These are phyloP conservation scores for Pycnonotus jocosus DNA, from an alignment of 2,113 vertebrate species.

Conservation along the genomic window DNA sequence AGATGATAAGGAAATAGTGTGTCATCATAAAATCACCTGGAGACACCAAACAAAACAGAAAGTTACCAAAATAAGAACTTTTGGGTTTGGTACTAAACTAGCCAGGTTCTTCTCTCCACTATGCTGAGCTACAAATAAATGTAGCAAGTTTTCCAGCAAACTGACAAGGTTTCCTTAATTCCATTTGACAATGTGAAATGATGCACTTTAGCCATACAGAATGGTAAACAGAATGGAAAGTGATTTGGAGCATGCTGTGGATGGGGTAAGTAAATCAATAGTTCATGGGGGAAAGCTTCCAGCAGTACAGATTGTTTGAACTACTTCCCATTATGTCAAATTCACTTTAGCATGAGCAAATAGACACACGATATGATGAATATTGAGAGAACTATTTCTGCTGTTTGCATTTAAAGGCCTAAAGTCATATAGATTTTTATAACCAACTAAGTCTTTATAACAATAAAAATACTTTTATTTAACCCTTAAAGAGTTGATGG, in stretches of 20 bases:
- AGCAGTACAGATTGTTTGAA: conserved; percentile 69
- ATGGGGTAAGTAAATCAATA: conserved; percentile 69
- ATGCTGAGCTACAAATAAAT: conserved; percentile 25
- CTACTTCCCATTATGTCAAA: conserved; percentile 70
- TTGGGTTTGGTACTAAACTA: background rate
- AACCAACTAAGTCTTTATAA: conserved; percentile 60
- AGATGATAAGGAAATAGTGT: background rate
- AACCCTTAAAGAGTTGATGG: conserved; percentile 18
- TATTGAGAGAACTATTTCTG: conserved; percentile 48
- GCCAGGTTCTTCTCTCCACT: background rate
- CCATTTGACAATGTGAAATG: conserved; percentile 38
- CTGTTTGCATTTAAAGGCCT: conserved; percentile 47
- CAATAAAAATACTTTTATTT: conserved; percentile 44
- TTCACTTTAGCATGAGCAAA: conserved; percentile 69
- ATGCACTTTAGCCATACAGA: conserved; percentile 21
- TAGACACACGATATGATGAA: conserved; percentile 45
- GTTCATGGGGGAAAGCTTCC: conserved; percentile 61
- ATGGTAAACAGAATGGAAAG: conserved; percentile 56
- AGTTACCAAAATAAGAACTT: background rate
- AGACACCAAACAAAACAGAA: background rate
- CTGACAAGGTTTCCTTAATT: conserved; percentile 47
- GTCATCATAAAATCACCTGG: background rate
- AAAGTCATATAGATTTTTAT: conserved; percentile 64
- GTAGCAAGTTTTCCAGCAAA: conserved; percentile 41
- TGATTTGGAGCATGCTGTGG: conserved; percentile 32